Conservation (phyloP, 2,797 vertebrate genomes). For the Aldrovandia affinis region DNA sequence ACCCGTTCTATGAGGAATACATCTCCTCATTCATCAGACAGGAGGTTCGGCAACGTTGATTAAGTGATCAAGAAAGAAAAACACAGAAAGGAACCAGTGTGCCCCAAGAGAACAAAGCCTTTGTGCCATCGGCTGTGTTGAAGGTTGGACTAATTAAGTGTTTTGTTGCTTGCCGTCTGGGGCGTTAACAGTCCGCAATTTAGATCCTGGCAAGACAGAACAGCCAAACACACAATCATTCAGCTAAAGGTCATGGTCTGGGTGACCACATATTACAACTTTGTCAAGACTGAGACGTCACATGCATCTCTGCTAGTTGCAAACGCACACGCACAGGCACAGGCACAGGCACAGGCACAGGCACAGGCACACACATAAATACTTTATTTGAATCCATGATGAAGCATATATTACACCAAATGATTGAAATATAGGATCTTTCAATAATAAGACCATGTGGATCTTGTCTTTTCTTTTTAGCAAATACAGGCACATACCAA, state of each 20-base stretch:
- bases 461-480: background rate
- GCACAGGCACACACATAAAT: too few species aligned
- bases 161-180: background rate
- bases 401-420: too few species aligned
- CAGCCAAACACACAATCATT: background rate
- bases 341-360: too few species aligned
- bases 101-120: background rate
- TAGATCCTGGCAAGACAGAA: too few species aligned
- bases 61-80: slow-evolving; percentile 8
- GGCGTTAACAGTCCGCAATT: background rate
- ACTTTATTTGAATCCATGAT: too few species aligned
- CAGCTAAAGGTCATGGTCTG: background rate
- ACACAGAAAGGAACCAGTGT: background rate
- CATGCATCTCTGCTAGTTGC: background rate
- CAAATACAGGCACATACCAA: too few species aligned
- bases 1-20: background rate
- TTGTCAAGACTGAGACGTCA: background rate
- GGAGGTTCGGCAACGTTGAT: background rate
- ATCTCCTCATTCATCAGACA: background rate
- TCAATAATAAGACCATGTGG: background rate
- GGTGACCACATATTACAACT: background rate
- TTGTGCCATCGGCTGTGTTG: background rate
- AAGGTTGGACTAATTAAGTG: background rate
- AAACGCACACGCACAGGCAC: too few species aligned
- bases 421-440: too few species aligned